Evolutionary conservation across 2,888 invertebrate genomes (phyloP), one percentile per base, ranked within the genome.

Genomic region (Alitta virens): DNA sequence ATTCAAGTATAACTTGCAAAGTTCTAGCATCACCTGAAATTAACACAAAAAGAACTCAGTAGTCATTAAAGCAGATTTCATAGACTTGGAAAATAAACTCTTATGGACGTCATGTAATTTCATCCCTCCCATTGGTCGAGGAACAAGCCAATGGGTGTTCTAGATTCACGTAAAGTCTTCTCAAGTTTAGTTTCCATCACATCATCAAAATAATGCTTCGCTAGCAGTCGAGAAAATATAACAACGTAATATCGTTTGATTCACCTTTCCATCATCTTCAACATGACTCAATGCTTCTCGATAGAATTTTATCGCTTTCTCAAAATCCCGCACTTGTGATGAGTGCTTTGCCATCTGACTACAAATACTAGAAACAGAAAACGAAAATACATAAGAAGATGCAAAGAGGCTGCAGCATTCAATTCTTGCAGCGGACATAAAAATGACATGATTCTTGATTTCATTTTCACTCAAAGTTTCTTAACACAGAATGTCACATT

Each of bases 231-330:
- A n/a, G n/a, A n/a, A n/a, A n/a, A n/a, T n/a, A n/a, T 33, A 7
- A 12, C 7, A 33, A 7, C 33, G 7, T 33, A 12, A 12, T 33
- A 33, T 33, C 7, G 5, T 33, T 33, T 33, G 33, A 33, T 18
- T 33, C 73, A 84, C 83, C 65, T 86, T 86, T 38, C 89, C 85
- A 78, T 95, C 91, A 63, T 89, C 86, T 0, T 94, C 91, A 56
- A 88, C 87, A 73, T 91, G 88, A 52, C 88, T 87, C 27, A 96
- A 82, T 0, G 94, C 92, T 77, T 97, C 95, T 65, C 93, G 92
- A 78, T 93, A 94, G 75, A 89, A 86, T 67, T 87, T 87, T 58
- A 90, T 86, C 0, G 94, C 92, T 63, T 90, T 88, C 2, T 91
- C 88, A 52, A 86, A 88, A 73, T 91, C 90, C 64, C 90, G 85